Evolutionary conservation across 2,888 invertebrate species (phyloP), one percentile per base, ranked within the genome.

Genomic region (Agonopterix heracliana): DNA sequence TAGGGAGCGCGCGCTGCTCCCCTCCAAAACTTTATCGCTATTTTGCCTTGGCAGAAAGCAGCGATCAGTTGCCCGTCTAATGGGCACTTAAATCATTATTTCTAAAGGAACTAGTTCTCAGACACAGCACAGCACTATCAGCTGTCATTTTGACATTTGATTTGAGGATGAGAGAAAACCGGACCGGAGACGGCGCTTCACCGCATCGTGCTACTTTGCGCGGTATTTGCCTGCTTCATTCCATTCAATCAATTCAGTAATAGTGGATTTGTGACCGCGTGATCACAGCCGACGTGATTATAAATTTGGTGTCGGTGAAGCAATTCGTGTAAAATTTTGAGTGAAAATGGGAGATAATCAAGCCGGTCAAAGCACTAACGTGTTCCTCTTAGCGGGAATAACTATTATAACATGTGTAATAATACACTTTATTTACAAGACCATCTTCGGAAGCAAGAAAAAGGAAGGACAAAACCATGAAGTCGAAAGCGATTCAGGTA

Each of bases 261-360:
- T 38, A 38, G 67, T 64, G 65, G 66, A 66, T 63, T 59, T 72
- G 69, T 73, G 64, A 76, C 75, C 80, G 85, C 80, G 86, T 82
- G 81, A 82, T 75, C 60, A 63, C 61, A 65, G 65, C 59, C 61
- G 67, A 68, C 64, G 71, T 64, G 68, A 62, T 66, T 53, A 62
- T 50, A 58, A 61, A 57, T 64, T 58, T 60, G 60, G 56, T 41
- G 55, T 53, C 41, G 56, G 54, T 52, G 54, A 56, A 55, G 53
- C 51, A 58, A 68, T 66, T 69, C 61, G 64, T 68, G 59, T 61
- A 68, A 57, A 77, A 59, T 80, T 68, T 65, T 85, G 62, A 74
- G 81, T 86, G 82, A 86, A 84, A 84, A 85, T 85, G 82, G 79
- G 75, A 64, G 81, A 82, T 53, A 68, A 68, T 63, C 66, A 74